Conservation (phyloP, 2,113 vertebrate species). For the Carlito syrichta region DNA sequence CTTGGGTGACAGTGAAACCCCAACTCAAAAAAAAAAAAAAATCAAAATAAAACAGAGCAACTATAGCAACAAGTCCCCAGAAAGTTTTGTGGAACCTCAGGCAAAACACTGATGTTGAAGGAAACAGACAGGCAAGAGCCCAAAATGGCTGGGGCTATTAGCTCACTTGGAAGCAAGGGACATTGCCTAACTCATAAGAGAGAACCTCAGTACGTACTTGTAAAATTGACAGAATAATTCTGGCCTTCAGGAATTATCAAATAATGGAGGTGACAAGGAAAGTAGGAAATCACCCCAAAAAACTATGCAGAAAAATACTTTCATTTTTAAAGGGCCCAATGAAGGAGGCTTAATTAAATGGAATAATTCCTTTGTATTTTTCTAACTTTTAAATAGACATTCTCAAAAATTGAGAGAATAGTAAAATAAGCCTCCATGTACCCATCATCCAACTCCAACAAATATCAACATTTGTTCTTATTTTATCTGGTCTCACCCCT, state of each 20-base stretch:
- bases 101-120: background rate
- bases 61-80: background rate
- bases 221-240: background rate
- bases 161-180: background rate
- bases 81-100: background rate
- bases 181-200: background rate
- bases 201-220: background rate
- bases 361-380: background rate
- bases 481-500: background rate
- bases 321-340: background rate
- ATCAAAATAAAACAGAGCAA: background rate
- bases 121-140: background rate
- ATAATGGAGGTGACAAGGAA: background rate
- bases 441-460: background rate
- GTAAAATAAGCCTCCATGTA: background rate
- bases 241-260: background rate
- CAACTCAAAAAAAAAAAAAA: too few relatives aligned
- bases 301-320: background rate
- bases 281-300: background rate
- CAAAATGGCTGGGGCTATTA: background rate
- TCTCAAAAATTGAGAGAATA: background rate
- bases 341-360: background rate
- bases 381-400: background rate
- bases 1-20: too few relatives aligned
- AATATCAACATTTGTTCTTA: background rate